These are phyloP conservation scores for Heteractis magnifica DNA, from an alignment of 92 coral and sea anemone genomes.

Conservation along the genomic window DNA sequence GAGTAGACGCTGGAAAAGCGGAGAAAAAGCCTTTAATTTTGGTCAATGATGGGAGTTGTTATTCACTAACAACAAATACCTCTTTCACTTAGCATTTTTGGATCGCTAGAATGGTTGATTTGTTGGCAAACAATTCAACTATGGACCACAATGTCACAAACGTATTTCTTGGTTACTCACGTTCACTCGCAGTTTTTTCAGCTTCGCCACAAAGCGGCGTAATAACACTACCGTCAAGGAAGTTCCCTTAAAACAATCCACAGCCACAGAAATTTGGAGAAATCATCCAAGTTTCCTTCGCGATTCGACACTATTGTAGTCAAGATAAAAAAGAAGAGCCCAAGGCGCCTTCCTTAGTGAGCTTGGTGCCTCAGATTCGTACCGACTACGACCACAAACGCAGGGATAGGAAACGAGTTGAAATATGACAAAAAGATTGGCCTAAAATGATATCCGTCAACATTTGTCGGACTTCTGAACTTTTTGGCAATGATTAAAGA, in stretches of 20 bases:
- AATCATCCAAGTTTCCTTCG: constrained; percentile 28
- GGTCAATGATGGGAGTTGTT: constrained; percentile 11
- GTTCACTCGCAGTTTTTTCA: constrained; percentile 5
- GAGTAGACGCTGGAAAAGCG: not conserved
- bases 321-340: constrained; percentile 13
- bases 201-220: constrained; percentile 12
- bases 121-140: constrained; percentile 21
- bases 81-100: constrained; percentile 19
- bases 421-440: constrained; percentile 22
- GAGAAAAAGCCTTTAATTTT: constrained; percentile 14
- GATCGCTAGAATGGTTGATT: constrained; percentile 19
- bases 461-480: constrained; percentile 13
- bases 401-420: constrained; percentile 5
- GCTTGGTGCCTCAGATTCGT: constrained; percentile 16
- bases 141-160: not conserved
- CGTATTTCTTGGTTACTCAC: not conserved
- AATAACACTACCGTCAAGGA: constrained; percentile 8
- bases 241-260: constrained; percentile 10
- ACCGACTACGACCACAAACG: constrained; percentile 17
- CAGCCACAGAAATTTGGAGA: constrained; percentile 25
- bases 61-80: constrained; percentile 14
- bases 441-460: constrained; percentile 17
- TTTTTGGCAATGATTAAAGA: constrained; percentile 12
- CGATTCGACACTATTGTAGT: constrained; percentile 23
- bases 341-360: constrained; percentile 34